Percentiles rank a stretch among this genome's conserved stretches.
Evolutionary conservation across 2,113 vertebrate genomes (phyloP).

Genomic region (Bungarus multicinctus): DNA sequence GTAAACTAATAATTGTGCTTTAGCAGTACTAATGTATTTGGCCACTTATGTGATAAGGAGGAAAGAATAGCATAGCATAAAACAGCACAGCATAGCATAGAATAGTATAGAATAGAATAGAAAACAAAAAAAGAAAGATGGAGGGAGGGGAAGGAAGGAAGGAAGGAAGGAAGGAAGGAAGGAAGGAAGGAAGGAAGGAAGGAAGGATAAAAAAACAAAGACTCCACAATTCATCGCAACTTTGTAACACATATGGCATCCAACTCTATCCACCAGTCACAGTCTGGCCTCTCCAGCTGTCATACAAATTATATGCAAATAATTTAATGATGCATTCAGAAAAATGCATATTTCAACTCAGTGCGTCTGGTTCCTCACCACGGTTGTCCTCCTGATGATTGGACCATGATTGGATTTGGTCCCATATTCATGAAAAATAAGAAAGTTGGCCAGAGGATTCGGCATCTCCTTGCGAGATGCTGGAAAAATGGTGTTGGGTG

Average conservation of each 20-base stretch:
- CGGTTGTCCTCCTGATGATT: neutral
- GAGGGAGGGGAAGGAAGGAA: neutral
- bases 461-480: neutral
- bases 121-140: no score
- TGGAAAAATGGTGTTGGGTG: neutral
- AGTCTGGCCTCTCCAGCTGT: constrained; percentile 19
- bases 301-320: constrained; percentile 25
- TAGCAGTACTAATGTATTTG: neutral
- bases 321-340: constrained; percentile 27
- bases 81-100: no score
- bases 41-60: neutral
- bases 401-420: constrained; percentile 5
- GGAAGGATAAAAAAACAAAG: neutral
- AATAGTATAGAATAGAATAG: no score
- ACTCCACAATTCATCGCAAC: neutral
- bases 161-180: neutral
- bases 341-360: constrained; percentile 10
- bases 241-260: neutral
- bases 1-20: neutral
- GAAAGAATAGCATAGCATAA: no score
- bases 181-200: neutral
- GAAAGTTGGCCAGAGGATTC: neutral
- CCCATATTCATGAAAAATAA: neutral
- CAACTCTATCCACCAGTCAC: neutral
- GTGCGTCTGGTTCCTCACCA: constrained; percentile 8